These are phyloP conservation scores for Polyommatus icarus DNA, from an alignment of 2,888 invertebrate genomes.

Conservation along the genomic window DNA sequence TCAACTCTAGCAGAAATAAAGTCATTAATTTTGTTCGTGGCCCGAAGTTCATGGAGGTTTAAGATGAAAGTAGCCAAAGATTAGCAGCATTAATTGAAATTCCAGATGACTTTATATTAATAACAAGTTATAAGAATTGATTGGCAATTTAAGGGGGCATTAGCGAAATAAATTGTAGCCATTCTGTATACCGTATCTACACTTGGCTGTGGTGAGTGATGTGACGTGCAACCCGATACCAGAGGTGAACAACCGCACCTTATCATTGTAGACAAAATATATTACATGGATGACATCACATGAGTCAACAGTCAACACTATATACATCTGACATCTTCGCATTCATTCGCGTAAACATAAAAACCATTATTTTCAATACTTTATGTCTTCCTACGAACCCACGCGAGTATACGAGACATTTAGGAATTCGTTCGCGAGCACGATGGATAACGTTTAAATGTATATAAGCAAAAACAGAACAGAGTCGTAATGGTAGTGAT, in stretches of 20 bases:
- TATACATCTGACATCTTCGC: slow-evolving; percentile 28
- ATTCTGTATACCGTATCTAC: neutral
- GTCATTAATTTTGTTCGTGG: slow-evolving; percentile 11
- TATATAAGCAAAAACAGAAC: slow-evolving; percentile 4
- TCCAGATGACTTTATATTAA: slow-evolving; percentile 1
- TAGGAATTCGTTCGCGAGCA: neutral
- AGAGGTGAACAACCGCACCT: slow-evolving; percentile 67
- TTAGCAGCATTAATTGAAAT: neutral
- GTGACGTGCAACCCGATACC: slow-evolving; percentile 42
- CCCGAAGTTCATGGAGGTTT: neutral
- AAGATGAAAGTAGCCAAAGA: neutral
- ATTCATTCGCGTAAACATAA: slow-evolving; percentile 5
- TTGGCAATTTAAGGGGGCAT: neutral
- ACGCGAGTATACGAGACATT: neutral
- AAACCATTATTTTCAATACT: neutral
- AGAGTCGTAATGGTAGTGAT: slow-evolving; percentile 6
- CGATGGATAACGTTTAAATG: neutral
- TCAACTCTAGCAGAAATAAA: neutral
- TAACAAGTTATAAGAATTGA: neutral
- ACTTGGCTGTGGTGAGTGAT: neutral
- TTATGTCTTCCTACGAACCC: neutral
- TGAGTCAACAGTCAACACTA: slow-evolving; percentile 56
- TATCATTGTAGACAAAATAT: slow-evolving; percentile 68
- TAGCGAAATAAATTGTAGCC: slow-evolving; percentile 5
- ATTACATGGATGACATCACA: slow-evolving; percentile 72